Percentiles rank a stretch among this genome's conserved stretches.
Evolutionary conservation across 2,797 vertebrate genomes (phyloP).

Genomic region (Enteromius thamalakanensis): DNA sequence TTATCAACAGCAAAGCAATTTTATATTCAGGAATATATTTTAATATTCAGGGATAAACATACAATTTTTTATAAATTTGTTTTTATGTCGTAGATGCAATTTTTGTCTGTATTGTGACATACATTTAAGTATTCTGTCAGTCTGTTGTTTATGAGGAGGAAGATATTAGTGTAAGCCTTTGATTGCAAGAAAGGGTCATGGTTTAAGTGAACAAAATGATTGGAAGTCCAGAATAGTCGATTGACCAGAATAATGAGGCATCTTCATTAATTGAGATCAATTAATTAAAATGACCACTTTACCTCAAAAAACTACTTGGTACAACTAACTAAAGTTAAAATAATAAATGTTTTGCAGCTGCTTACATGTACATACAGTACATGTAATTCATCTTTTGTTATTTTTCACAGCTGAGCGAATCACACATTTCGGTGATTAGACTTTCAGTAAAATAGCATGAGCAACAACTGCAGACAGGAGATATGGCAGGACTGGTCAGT

Average conservation of each 20-base stretch:
- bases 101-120: background rate
- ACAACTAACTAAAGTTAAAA: background rate
- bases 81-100: background rate
- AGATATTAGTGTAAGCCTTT: background rate
- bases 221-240: background rate
- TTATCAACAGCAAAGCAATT: background rate
- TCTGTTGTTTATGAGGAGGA: background rate
- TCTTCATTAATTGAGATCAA: background rate
- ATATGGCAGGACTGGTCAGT: background rate
- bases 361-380: no score
- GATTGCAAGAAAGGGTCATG: background rate
- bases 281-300: background rate
- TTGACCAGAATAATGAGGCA: background rate
- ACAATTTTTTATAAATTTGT: no score
- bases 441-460: background rate
- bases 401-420: background rate
- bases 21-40: background rate
- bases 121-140: background rate
- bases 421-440: background rate
- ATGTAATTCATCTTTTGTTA: background rate
- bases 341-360: background rate
- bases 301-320: background rate
- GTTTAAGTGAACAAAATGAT: background rate
- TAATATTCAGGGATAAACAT: background rate
- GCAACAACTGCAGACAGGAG: background rate